Evolutionary conservation across 2,113 vertebrate species (phyloP), one percentile per base, ranked within the genome.

Genomic region (Bufo bufo): DNA sequence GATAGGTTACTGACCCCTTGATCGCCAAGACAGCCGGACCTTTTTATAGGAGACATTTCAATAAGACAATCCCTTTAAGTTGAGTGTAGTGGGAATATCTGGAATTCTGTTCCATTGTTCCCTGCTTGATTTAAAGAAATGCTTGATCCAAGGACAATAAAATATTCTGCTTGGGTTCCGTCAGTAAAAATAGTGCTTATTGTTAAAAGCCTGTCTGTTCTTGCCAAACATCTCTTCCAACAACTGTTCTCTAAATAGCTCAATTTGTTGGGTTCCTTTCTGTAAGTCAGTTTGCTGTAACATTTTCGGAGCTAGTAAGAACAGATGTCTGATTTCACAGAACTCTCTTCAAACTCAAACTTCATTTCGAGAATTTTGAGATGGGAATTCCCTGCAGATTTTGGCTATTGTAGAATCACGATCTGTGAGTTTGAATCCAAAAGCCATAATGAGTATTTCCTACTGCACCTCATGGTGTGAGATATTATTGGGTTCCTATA

Each of bases 241-340:
- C 87, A 84, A 84, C 74, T 84, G 81, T 84, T 89, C 66, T 84
- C 87, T 84, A 88, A 84, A 84, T 83, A 84, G 81, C 2, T 49
- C 72, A 66, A 89, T 89, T 89, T 89, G 50, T 74, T 74, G 17
- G 17, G 12, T 74, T 75, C 50, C 50, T 78, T 54, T 69, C 23
- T 43, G 72, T 66, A 20, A 84, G 71, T 78, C 87, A 84, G 63
- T 87, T 87, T 72, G 52, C 81, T 83, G 74, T 83, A 88, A 88
- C 82, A 77, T 88, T 88, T 88, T 88, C 66, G 87, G 71, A 83
- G 45, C 80, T 88, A 66, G 82, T 84, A 50, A 81, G 81, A 88
- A 88, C 87, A 88, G 87, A 88, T 88, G 87, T 84, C 80, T 84
- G 71, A 83, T 88, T 66, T 71, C 71, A 66, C 12, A 63, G 52